phyloP scores from a whole-genome alignment of 1,140 invertebrate genomes.

The Caenorhabditis briggsae region DNA sequence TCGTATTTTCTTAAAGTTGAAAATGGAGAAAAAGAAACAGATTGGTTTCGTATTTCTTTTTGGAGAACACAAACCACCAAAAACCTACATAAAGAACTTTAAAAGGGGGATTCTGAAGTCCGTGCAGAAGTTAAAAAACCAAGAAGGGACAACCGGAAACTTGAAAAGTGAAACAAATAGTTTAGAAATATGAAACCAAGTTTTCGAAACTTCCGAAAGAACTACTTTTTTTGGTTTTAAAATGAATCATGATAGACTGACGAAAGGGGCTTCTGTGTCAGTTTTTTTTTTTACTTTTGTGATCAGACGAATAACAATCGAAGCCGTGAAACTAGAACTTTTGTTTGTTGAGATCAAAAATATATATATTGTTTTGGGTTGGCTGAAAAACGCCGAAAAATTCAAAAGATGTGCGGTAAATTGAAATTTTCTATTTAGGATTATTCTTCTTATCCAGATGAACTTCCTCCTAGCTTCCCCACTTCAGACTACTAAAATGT shows the following conservation, averaged over 20 bases:
- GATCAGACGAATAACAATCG: not conserved
- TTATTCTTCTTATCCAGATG: no score
- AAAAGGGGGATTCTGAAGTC: not conserved
- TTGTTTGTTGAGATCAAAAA: not conserved
- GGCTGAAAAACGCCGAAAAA: no score
- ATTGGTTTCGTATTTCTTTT: constrained; percentile 42
- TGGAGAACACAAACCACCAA: not conserved
- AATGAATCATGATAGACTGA: constrained; percentile 1
- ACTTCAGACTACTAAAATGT: no score
- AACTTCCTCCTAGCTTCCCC: no score
- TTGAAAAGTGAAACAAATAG: no score
- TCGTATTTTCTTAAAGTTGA: not conserved
- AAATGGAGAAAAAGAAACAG: not conserved
- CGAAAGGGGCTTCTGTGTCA: not conserved
- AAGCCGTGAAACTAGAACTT: not conserved
- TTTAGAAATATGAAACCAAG: no score
- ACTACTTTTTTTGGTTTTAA: not conserved
- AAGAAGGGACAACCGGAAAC: no score
- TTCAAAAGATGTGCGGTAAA: no score
- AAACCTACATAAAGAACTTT: constrained; percentile 10
- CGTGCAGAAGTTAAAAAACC: not conserved
- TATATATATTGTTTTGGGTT: no score
- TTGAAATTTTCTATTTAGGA: no score
- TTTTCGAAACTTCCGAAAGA: constrained; percentile 13
- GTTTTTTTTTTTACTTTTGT: not conserved